phyloP scores from a whole-genome alignment of 2,888 invertebrate species.

The Troilus luridus region DNA sequence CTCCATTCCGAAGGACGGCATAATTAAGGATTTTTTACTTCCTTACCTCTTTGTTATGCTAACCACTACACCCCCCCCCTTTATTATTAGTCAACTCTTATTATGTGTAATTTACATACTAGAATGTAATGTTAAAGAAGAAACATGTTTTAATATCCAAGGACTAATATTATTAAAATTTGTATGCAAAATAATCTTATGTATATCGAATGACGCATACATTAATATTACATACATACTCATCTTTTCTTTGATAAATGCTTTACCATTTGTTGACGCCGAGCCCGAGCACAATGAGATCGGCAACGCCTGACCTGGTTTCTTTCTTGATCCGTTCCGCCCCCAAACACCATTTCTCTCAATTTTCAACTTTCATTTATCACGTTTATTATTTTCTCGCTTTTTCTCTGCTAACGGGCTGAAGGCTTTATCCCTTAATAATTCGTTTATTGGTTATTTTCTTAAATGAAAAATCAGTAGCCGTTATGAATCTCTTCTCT shows the following conservation, averaged over 20 bases:
- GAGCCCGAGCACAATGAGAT: background rate
- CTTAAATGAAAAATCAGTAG: slow-evolving; percentile 27
- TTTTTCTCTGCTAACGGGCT: background rate
- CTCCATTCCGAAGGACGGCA: too few relatives aligned
- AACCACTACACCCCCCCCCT: too few relatives aligned
- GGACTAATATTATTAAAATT: too few relatives aligned
- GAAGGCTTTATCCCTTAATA: slow-evolving; percentile 4
- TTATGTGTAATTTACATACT: too few relatives aligned
- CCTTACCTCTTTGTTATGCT: too few relatives aligned
- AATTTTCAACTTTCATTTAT: slow-evolving; percentile 19
- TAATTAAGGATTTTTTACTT: too few relatives aligned
- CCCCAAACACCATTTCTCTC: slow-evolving; percentile 6
- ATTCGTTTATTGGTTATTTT: slow-evolving; percentile 9
- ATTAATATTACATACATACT: background rate
- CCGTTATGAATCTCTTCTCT: slow-evolving; percentile 12
- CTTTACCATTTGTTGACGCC: background rate
- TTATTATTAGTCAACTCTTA: too few relatives aligned
- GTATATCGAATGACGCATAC: too few relatives aligned
- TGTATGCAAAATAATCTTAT: too few relatives aligned
- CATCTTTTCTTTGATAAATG: background rate
- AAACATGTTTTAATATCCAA: too few relatives aligned
- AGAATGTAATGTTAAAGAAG: too few relatives aligned
- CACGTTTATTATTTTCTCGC: slow-evolving; percentile 30
- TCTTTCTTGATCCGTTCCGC: slow-evolving; percentile 7
- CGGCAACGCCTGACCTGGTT: slow-evolving; percentile 45